Evolutionary conservation across 2,888 invertebrate genomes (phyloP).

Genomic region (Caenorhabditis auriculariae): DNA sequence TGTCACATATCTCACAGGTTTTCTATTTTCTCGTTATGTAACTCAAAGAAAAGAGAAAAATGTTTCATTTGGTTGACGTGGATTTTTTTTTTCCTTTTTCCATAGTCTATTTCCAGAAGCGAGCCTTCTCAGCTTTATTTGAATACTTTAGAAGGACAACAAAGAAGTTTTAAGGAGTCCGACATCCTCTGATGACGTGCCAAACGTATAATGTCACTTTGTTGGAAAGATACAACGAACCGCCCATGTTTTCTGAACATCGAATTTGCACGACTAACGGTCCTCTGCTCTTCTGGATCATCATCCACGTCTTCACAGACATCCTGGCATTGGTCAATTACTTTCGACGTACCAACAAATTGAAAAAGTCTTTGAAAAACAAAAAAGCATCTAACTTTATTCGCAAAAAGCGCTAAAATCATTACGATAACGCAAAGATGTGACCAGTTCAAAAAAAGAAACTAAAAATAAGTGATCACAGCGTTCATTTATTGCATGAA

Average conservation of each 20-base stretch:
- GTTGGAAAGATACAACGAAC: slow-evolving; percentile 31
- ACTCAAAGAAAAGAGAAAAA: neutral
- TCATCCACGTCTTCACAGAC: slow-evolving; percentile 39
- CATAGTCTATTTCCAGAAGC: no score
- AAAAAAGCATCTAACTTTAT: no score
- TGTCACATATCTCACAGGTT: slow-evolving; percentile 36
- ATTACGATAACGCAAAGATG: no score
- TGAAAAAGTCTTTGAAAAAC: no score
- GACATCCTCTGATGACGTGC: slow-evolving; percentile 43
- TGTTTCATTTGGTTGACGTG: neutral
- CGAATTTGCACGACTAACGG: slow-evolving; percentile 39
- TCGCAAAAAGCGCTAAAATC: no score
- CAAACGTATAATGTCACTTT: slow-evolving; percentile 34
- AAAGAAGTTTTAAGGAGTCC: no score
- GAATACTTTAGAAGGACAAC: no score
- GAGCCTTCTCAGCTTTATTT: no score
- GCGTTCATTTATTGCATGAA: no score
- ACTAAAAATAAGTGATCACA: no score
- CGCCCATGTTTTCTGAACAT: slow-evolving; percentile 27
- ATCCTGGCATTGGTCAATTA: slow-evolving; percentile 31
- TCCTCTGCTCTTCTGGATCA: slow-evolving; percentile 39
- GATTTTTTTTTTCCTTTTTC: neutral
- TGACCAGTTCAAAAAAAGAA: no score
- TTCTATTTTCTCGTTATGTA: neutral
- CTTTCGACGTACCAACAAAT: no score